Conservation (phyloP, 37 sponge, comb jelly and placozoan species). For the Oopsacas minuta region DNA sequence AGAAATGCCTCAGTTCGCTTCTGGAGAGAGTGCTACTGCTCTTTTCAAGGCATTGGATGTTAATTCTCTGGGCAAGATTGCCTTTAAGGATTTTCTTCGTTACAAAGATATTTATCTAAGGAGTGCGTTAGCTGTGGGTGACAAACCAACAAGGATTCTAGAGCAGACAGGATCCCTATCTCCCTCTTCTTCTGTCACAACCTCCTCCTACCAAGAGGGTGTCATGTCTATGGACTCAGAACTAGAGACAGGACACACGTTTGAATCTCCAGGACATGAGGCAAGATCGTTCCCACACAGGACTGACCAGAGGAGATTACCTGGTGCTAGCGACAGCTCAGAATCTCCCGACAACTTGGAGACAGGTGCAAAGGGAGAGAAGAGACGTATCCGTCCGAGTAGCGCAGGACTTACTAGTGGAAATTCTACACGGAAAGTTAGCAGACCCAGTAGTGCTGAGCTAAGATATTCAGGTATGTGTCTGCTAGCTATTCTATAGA, state of each 20-base stretch:
- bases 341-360: neutral
- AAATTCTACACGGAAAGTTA: neutral
- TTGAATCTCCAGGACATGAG: neutral
- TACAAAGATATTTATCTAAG: neutral
- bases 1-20: neutral
- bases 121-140: neutral
- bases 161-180: neutral
- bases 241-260: neutral
- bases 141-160: neutral
- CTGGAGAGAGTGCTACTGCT: constrained; percentile 1
- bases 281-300: neutral
- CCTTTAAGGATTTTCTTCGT: neutral
- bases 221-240: constrained; percentile 8
- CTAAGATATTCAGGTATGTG: neutral
- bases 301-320: neutral
- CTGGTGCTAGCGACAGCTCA: neutral
- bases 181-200: neutral
- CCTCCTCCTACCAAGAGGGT: constrained; percentile 17
- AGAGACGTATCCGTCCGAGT: neutral
- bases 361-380: neutral
- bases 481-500: no score
- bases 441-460: constrained; percentile 1
- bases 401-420: neutral
- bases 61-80: neutral
- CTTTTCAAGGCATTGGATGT: neutral